A percentile compares a stretch with the other conserved stretches of the same genome.
Conservation (phyloP, 2,113 vertebrate species). For the Hipposideros armiger region DNA sequence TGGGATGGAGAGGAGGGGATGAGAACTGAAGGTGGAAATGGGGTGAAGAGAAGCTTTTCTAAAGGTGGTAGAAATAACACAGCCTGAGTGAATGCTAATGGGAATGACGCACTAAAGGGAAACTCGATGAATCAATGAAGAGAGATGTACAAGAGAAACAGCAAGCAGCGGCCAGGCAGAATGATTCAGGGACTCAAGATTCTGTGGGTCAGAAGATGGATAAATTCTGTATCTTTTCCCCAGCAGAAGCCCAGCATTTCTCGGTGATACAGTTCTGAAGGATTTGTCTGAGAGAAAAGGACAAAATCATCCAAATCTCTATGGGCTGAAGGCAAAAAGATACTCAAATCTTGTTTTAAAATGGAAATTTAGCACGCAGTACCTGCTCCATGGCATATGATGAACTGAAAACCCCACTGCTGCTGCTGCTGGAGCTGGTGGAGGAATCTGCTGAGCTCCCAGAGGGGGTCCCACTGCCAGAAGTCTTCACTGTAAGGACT, state of each 20-base stretch:
- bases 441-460: conserved; percentile 97
- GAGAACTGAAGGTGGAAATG: background rate
- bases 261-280: background rate
- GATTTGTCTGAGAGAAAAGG: background rate
- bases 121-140: background rate
- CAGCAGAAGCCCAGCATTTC: background rate
- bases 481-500: conserved; percentile 96
- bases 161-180: background rate
- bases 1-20: background rate
- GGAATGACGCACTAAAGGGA: background rate
- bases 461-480: conserved; percentile 96
- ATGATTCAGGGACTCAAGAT: background rate
- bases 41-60: background rate
- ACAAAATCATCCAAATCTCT: background rate
- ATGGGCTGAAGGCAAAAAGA: background rate
- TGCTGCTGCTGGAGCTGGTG: conserved; percentile 91
- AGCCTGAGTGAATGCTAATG: background rate
- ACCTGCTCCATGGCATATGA: conserved; percentile 98
- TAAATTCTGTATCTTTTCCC: background rate
- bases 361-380: background rate
- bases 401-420: conserved; percentile 93
- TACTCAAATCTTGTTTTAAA: too few species aligned
- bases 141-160: background rate
- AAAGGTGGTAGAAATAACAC: background rate
- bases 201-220: background rate